Conservation (phyloP, 2,888 invertebrate genomes). For the Volucella bombylans region DNA sequence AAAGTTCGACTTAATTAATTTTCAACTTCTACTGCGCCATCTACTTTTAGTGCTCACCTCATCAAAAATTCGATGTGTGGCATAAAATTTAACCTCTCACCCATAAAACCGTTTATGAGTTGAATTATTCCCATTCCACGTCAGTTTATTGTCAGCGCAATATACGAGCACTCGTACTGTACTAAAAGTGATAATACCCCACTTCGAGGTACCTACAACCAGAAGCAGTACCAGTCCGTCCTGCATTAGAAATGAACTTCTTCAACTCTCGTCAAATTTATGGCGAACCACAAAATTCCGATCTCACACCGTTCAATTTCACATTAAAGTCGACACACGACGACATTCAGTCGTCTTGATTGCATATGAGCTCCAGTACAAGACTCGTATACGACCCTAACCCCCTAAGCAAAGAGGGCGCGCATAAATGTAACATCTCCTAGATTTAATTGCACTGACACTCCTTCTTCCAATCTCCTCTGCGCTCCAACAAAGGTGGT, state of each 20-base stretch:
- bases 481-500: neutral
- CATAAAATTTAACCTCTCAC: conserved; percentile 10
- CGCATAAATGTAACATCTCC: conserved; percentile 50
- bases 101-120: conserved; percentile 19
- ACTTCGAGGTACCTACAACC: too few relatives aligned
- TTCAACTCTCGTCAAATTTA: conserved; percentile 51
- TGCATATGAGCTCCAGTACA: conserved; percentile 6
- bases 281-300: conserved; percentile 65
- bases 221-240: neutral
- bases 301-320: conserved; percentile 72
- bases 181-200: too few relatives aligned
- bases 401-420: conserved; percentile 47
- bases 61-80: too few relatives aligned
- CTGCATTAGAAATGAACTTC: neutral
- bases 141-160: too few relatives aligned
- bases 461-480: conserved; percentile 7
- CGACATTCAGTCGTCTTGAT: conserved; percentile 12
- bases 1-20: too few relatives aligned
- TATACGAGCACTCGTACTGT: too few relatives aligned
- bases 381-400: conserved; percentile 36
- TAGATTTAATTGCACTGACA: conserved; percentile 51
- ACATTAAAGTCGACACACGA: conserved; percentile 23
- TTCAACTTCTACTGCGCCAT: too few relatives aligned
- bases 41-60: too few relatives aligned
- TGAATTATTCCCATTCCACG: conserved; percentile 2